phyloP scores from a whole-genome alignment of 1,140 invertebrate species.

The Pantala flavescens region DNA sequence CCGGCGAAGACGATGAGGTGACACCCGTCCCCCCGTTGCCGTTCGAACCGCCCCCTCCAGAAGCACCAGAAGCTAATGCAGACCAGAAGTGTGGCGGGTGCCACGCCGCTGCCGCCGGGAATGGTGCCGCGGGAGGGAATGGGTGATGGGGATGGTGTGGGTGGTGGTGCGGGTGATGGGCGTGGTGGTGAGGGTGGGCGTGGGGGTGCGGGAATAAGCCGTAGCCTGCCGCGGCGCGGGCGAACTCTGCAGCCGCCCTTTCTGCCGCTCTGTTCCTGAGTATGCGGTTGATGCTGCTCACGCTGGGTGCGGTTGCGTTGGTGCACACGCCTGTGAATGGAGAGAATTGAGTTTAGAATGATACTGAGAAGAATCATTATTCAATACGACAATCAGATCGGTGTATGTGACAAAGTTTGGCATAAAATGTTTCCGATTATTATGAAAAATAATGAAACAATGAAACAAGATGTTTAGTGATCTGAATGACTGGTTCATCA shows the following conservation, averaged over 20 bases:
- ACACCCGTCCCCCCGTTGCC: conserved; percentile 21
- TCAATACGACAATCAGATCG: too few relatives aligned
- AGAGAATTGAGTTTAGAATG: conserved; percentile 14
- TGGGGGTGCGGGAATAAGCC: conserved; percentile 67
- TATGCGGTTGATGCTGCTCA: conserved; percentile 87
- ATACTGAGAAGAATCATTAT: too few relatives aligned
- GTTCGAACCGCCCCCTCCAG: conserved; percentile 12
- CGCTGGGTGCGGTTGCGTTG: conserved; percentile 76
- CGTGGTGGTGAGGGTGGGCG: conserved; percentile 32
- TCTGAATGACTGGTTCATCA: too few relatives aligned
- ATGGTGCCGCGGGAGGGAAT: conserved; percentile 6
- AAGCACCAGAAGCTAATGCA: neutral
- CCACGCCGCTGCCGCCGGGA: conserved; percentile 31
- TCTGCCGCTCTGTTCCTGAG: conserved; percentile 82
- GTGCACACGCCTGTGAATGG: conserved; percentile 68
- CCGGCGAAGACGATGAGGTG: conserved; percentile 21
- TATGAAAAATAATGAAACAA: too few relatives aligned
- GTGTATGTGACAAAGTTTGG: too few relatives aligned
- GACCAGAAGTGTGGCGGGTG: conserved; percentile 28
- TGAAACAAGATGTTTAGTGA: too few relatives aligned
- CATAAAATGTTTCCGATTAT: too few relatives aligned
- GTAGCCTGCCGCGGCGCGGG: conserved; percentile 70
- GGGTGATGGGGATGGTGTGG: conserved; percentile 13
- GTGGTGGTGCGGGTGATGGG: conserved; percentile 26
- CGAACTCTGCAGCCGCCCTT: conserved; percentile 86